These are phyloP conservation scores for Myotis daubentonii DNA, from an alignment of 2,797 vertebrate genomes.

Conservation along the genomic window DNA sequence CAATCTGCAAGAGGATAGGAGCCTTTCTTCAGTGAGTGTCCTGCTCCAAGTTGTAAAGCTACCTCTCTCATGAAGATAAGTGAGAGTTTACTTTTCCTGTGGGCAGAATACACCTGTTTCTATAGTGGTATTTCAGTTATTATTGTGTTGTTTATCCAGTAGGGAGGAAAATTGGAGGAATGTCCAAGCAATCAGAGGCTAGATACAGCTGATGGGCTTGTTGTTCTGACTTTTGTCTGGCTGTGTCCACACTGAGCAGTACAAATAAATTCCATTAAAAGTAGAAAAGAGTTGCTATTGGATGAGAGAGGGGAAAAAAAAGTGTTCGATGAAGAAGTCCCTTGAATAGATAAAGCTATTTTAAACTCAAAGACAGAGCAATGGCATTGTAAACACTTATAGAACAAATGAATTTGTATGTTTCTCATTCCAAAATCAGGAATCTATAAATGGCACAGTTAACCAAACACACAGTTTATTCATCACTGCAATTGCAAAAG, in stretches of 20 bases:
- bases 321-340: neutral
- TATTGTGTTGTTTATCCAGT: neutral
- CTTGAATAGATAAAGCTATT: conserved; percentile 18
- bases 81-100: neutral
- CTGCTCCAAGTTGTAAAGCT: neutral
- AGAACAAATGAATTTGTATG: conserved; percentile 64
- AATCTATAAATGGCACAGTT: conserved; percentile 74
- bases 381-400: conserved; percentile 57
- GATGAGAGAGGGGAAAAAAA: neutral
- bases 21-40: neutral
- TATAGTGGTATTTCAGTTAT: neutral
- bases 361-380: conserved; percentile 63
- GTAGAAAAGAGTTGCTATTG: neutral
- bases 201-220: neutral
- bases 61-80: neutral
- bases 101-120: neutral
- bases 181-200: neutral
- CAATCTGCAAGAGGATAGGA: neutral
- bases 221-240: neutral
- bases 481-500: conserved; percentile 69
- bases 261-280: neutral
- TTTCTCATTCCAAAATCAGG: conserved; percentile 64
- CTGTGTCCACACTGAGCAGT: neutral
- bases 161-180: neutral
- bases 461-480: conserved; percentile 74